Evolutionary conservation across 2,113 vertebrate genomes (phyloP).

Genomic region (Meriones unguiculatus): DNA sequence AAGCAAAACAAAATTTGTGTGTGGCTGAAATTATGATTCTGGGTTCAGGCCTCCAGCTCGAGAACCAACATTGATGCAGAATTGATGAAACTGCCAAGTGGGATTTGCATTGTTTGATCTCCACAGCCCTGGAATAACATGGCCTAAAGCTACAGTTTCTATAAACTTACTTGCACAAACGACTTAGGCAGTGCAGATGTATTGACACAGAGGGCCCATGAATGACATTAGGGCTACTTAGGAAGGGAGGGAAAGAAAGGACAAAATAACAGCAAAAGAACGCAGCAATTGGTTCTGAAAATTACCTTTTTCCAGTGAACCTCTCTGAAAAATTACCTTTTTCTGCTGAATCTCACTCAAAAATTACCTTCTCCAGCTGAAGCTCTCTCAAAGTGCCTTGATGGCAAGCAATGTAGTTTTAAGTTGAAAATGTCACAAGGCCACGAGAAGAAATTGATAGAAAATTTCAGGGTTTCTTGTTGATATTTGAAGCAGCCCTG

Average conservation of each 20-base stretch:
- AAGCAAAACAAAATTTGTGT: constrained; percentile 77
- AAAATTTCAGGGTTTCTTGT: constrained; percentile 93
- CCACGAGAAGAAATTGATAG: constrained; percentile 92
- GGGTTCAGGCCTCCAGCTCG: constrained; percentile 85
- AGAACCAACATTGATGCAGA: constrained; percentile 92
- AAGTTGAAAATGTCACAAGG: constrained; percentile 94
- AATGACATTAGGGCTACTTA: constrained; percentile 93
- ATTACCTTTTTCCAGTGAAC: constrained; percentile 93
- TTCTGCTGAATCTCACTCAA: constrained; percentile 91
- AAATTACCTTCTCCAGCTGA: constrained; percentile 92
- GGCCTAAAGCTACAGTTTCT: constrained; percentile 92
- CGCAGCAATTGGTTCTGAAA: constrained; percentile 91
- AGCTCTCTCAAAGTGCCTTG: constrained; percentile 91
- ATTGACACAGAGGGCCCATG: constrained; percentile 90
- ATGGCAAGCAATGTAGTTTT: constrained; percentile 94
- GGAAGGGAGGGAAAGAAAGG: constrained; percentile 82
- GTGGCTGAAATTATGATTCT: constrained; percentile 90
- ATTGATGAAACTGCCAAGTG: constrained; percentile 92
- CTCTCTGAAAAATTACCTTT: constrained; percentile 92
- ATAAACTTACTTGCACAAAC: constrained; percentile 92
- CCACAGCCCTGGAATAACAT: constrained; percentile 92
- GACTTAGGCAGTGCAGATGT: constrained; percentile 87
- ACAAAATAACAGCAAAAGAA: constrained; percentile 91
- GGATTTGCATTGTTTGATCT: constrained; percentile 94
- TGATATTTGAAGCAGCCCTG: constrained; percentile 94